These are phyloP conservation scores for Siderastrea radians DNA, from an alignment of 92 coral and sea anemone genomes.

Conservation along the genomic window DNA sequence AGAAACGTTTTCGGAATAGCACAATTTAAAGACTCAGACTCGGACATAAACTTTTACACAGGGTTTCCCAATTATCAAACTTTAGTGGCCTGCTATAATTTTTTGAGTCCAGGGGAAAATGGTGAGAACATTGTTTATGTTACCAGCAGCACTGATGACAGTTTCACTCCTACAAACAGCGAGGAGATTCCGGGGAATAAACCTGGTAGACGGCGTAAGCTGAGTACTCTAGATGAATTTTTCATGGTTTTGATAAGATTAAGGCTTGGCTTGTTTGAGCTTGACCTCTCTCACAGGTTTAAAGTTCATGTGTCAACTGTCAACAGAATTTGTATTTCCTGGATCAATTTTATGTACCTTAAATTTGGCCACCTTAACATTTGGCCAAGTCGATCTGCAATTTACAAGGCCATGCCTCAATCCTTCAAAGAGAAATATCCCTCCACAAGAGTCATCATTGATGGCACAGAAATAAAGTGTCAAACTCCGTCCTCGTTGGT, in stretches of 20 bases:
- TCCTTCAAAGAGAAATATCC: conserved; percentile 55
- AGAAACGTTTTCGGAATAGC: background rate
- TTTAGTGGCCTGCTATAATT: no score
- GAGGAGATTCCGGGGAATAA: no score
- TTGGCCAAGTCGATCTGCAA: conserved; percentile 56
- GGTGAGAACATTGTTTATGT: no score
- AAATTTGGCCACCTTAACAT: conserved; percentile 49
- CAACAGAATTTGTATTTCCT: conserved; percentile 47
- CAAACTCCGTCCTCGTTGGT: conserved; percentile 68
- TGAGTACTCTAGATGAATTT: conserved; percentile 21
- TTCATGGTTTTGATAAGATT: conserved; percentile 14
- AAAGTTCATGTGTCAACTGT: conserved; percentile 36
- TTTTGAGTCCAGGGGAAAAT: no score
- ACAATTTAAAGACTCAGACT: background rate
- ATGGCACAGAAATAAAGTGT: conserved; percentile 73
- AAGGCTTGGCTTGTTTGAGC: conserved; percentile 55
- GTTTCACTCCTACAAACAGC: no score
- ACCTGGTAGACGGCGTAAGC: no score
- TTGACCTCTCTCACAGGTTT: background rate
- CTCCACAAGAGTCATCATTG: conserved; percentile 64
- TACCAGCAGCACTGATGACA: no score
- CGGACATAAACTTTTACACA: background rate
- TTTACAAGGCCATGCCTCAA: conserved; percentile 55
- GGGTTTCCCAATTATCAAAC: background rate
- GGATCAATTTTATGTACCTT: conserved; percentile 50